Percentiles rank a stretch among this genome's conserved stretches.
phyloP scores from a whole-genome alignment of 1,140 invertebrate genomes.

The Monomorium pharaonis region DNA sequence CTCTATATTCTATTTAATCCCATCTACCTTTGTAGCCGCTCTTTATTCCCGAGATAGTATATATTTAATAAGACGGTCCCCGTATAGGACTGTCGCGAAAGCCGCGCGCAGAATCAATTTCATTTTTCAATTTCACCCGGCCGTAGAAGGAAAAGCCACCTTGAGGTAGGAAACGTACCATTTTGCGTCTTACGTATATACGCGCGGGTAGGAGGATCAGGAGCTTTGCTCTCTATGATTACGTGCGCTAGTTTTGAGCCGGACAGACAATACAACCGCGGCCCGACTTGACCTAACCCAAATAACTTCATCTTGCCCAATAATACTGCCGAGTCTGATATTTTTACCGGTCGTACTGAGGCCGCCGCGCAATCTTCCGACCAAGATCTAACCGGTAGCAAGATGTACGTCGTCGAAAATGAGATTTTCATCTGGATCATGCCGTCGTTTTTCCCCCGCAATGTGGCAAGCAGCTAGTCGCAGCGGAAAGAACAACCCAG shows the following conservation, averaged over 20 bases:
- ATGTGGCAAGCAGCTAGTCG: background rate
- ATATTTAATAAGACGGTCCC: conserved; percentile 70
- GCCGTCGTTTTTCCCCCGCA: conserved; percentile 37
- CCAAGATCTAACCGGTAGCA: conserved; percentile 52
- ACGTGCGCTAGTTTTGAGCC: conserved; percentile 68
- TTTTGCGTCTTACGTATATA: conserved; percentile 70
- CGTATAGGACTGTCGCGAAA: conserved; percentile 44
- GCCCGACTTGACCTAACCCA: conserved; percentile 72
- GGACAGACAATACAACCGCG: conserved; percentile 73
- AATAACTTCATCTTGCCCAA: conserved; percentile 75
- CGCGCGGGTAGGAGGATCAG: conserved; percentile 66
- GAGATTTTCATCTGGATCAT: conserved; percentile 69
- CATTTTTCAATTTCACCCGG: conserved; percentile 73
- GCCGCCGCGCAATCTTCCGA: conserved; percentile 57
- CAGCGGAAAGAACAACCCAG: background rate
- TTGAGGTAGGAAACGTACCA: conserved; percentile 64
- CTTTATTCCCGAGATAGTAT: conserved; percentile 40
- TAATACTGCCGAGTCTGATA: conserved; percentile 68
- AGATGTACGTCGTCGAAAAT: conserved; percentile 64
- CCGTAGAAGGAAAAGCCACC: conserved; percentile 59
- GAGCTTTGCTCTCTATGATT: conserved; percentile 76
- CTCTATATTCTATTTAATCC: conserved; percentile 36
- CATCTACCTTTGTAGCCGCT: conserved; percentile 31
- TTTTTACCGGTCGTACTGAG: conserved; percentile 58
- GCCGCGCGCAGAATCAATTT: conserved; percentile 69